Percentiles rank a stretch among this genome's conserved stretches.
phyloP scores from a whole-genome alignment of 2,797 vertebrate species.

The Lagocephalus sceleratus region DNA sequence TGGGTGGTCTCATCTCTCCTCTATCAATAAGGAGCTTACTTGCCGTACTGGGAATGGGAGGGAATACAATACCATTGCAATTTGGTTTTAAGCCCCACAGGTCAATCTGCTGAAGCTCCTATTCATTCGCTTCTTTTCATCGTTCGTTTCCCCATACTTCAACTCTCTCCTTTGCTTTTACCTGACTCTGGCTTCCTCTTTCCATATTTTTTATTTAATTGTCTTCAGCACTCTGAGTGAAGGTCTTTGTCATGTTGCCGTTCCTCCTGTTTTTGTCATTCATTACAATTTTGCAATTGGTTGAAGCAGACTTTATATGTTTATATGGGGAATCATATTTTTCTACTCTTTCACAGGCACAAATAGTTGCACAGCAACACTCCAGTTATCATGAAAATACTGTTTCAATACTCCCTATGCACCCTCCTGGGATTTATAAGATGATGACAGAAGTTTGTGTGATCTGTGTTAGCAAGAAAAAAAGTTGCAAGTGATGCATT shows the following conservation, averaged over 20 bases:
- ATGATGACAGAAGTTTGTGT: no score
- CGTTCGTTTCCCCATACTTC: constrained; percentile 42
- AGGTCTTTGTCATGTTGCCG: background rate
- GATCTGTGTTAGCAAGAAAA: no score
- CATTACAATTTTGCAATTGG: constrained; percentile 14
- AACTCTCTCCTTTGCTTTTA: constrained; percentile 33
- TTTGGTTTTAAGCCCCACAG: constrained; percentile 80
- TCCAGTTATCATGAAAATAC: no score
- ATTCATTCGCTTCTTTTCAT: constrained; percentile 65
- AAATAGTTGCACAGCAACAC: background rate
- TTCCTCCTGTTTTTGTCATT: constrained; percentile 23
- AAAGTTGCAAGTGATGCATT: no score
- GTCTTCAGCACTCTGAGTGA: background rate
- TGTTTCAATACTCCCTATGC: no score
- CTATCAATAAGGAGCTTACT: constrained; percentile 84
- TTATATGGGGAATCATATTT: constrained; percentile 16
- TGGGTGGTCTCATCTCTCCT: constrained; percentile 81
- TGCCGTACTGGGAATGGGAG: constrained; percentile 75
- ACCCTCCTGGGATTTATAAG: no score
- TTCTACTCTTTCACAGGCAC: constrained; percentile 5
- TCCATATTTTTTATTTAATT: constrained; percentile 18
- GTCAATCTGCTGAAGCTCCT: constrained; percentile 78
- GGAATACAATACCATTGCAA: constrained; percentile 80
- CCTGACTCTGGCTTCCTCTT: constrained; percentile 16
- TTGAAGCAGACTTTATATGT: constrained; percentile 1